A percentile compares a stretch with the other conserved stretches of the same genome.
Conservation (phyloP, 2,113 vertebrate genomes). For the Bothrops jararaca region DNA sequence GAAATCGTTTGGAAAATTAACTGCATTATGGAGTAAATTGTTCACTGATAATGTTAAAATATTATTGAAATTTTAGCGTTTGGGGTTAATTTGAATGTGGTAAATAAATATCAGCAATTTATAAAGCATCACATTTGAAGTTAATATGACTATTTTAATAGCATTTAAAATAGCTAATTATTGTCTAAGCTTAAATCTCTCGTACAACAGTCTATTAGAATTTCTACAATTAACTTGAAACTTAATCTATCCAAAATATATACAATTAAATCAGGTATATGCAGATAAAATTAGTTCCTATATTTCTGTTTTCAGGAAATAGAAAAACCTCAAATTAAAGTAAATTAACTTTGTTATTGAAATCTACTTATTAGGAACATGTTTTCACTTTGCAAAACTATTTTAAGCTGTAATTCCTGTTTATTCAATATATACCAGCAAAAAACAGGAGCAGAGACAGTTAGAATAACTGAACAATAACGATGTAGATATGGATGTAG, state of each 20-base stretch:
- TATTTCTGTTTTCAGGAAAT: conserved; percentile 56
- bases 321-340: conserved; percentile 57
- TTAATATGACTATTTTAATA: conserved; percentile 30
- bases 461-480: conserved; percentile 25
- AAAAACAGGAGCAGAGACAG: neutral
- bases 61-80: conserved; percentile 32
- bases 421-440: conserved; percentile 44
- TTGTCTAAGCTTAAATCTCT: conserved; percentile 54
- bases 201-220: conserved; percentile 34
- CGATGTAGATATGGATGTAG: conserved; percentile 17
- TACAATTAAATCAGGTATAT: conserved; percentile 65
- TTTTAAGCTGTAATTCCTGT: conserved; percentile 44
- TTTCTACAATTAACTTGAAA: conserved; percentile 61
- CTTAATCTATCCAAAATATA: conserved; percentile 59
- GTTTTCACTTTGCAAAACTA: conserved; percentile 54
- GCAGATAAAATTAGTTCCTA: conserved; percentile 63
- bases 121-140: conserved; percentile 48
- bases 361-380: conserved; percentile 49
- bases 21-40: conserved; percentile 61
- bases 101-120: conserved; percentile 51
- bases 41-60: conserved; percentile 52
- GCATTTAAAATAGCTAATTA: conserved; percentile 35
- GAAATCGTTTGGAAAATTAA: conserved; percentile 38
- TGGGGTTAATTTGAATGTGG: conserved; percentile 11
- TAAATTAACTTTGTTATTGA: conserved; percentile 57